Conservation (phyloP, 2,888 invertebrate genomes). For the Bursaphelenchus okinawaensis region DNA sequence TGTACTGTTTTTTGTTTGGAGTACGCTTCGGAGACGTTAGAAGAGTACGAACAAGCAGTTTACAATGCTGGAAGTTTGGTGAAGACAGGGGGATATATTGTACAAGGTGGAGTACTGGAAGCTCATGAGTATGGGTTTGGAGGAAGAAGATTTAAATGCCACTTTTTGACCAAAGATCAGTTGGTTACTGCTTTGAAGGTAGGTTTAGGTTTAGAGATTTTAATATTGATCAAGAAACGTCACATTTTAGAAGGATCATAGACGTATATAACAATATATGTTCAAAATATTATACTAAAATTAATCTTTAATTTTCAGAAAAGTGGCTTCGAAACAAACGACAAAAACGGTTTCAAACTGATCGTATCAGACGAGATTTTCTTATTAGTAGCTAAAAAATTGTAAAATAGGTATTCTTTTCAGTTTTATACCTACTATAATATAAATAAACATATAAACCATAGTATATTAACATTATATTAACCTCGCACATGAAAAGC, state of each 20-base stretch:
- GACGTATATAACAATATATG: background rate
- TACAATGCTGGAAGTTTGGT: constrained; percentile 42
- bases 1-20: constrained; percentile 55
- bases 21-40: constrained; percentile 41
- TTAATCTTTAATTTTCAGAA: constrained; percentile 27
- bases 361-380: constrained; percentile 54
- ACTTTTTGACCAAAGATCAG: constrained; percentile 40
- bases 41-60: constrained; percentile 33
- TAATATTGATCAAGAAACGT: too few relatives aligned
- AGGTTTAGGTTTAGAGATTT: background rate
- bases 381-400: constrained; percentile 46
- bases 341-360: constrained; percentile 41
- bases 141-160: constrained; percentile 46
- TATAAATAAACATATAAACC: too few relatives aligned
- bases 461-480: too few relatives aligned
- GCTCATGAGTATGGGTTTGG: constrained; percentile 52
- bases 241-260: too few relatives aligned
- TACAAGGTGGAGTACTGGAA: constrained; percentile 54
- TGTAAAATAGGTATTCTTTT: too few relatives aligned
- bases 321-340: constrained; percentile 42
- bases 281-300: constrained; percentile 8
- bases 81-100: constrained; percentile 50
- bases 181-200: constrained; percentile 42
- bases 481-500: too few relatives aligned
- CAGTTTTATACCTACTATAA: too few relatives aligned